Evolutionary conservation across 2,797 vertebrate species (phyloP), one percentile per base, ranked within the genome.

Genomic region (Sebastes elongatus): DNA sequence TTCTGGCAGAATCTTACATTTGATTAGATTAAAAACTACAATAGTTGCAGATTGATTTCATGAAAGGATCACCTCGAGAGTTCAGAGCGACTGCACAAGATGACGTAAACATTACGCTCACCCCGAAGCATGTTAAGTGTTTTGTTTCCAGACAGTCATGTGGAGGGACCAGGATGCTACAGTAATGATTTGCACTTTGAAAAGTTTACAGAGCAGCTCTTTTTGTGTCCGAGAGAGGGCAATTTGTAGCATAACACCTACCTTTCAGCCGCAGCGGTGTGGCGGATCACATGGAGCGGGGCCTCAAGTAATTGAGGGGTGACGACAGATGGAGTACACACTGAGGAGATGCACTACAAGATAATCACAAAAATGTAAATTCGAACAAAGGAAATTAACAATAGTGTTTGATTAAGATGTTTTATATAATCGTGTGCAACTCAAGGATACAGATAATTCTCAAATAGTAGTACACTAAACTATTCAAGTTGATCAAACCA

Each of bases 111-210:
- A 10, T 78, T 25, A 73, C 22, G 52, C 68, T 61, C 55, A 83
- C 64, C 13, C 73, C 11, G 2, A 61, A 23, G 60, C 76, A 79
- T 79, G 61, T 71, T 33, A 76, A 77, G 74, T 38, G 56, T 74
- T 74, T 71, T 33, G 75, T 64, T 79, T 65, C 53, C 49, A 53
- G 20, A 38, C 25, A 56, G 46, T 73, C 6, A 1, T 22, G 2
- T 18, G n/a, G 14, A 52, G 46, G 42, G 38, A 65, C 9, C 4
- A 0, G 22, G 46, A 25, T 32, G 69, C 25, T 79, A 16, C 38
- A 42, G 38, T 42, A 76, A 90, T 67, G 68, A 53, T 76, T 85
- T 90, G 83, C 74, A 79, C 86, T 64, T 84, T 78, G 57, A 78
- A 56, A 74, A 8, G 59, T 82, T 86, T 42, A 85, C 76, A 82